Percentiles rank a stretch among this genome's conserved stretches.
phyloP scores from a whole-genome alignment of 1,140 invertebrate species.

The Octopus sinensis region DNA sequence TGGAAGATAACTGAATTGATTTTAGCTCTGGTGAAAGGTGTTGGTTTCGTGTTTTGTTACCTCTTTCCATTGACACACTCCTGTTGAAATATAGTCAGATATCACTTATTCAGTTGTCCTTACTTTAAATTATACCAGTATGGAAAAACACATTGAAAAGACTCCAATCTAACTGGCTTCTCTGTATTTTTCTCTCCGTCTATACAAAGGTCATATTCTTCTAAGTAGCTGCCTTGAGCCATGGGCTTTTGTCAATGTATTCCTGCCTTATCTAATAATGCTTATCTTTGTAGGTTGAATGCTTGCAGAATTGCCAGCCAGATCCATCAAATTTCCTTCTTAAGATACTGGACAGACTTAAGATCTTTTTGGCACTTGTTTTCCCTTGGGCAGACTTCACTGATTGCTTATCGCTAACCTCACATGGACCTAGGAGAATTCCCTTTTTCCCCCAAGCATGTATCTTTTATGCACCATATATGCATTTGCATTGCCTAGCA shows the following conservation, averaged over 20 bases:
- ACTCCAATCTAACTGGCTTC: not conserved
- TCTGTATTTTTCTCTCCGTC: not conserved
- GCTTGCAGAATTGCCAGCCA: not conserved
- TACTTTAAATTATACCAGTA: no score
- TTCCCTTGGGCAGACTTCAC: not conserved
- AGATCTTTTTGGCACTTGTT: slow-evolving; percentile 9
- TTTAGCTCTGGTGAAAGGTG: no score
- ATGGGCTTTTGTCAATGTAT: not conserved
- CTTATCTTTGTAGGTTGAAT: slow-evolving; percentile 1
- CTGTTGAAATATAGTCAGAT: no score
- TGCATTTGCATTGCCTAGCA: no score
- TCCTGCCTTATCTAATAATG: not conserved
- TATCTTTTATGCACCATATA: no score
- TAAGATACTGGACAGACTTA: not conserved
- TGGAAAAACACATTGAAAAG: no score
- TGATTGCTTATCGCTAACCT: slow-evolving; percentile 1
- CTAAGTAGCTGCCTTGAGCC: not conserved
- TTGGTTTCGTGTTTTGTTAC: no score
- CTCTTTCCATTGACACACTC: no score
- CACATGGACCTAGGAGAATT: not conserved
- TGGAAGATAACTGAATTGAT: no score
- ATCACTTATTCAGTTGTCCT: no score
- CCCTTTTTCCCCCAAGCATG: no score
- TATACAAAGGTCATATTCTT: not conserved
- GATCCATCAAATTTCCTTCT: not conserved